Evolutionary conservation across 2,888 invertebrate species (phyloP), one percentile per base, ranked within the genome.

Genomic region (Ischnura elegans): DNA sequence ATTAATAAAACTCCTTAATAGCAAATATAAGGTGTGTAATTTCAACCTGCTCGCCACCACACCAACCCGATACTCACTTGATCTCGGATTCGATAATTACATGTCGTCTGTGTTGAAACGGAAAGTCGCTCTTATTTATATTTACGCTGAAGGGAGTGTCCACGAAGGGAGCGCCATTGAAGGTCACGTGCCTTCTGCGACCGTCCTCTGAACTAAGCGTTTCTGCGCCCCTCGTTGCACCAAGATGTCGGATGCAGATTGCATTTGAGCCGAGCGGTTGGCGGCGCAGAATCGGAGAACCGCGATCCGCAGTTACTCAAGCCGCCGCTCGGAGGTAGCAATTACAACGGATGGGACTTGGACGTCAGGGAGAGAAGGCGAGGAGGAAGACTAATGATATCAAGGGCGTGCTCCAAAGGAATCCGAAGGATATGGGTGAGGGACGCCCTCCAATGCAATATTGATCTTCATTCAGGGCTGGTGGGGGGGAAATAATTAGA

Each of bases 171-270:
- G 86, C 86, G 86, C 86, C 86, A 46, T n/a, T 3, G 86, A 86
- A 86, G 46, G 86, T 86, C 86, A 46, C 45, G 46, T 86, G 86
- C 6, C 46, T 10, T 10, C 46, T 1, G 46, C 86, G 86, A 46
- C 46, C 86, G 25, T 42, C 36, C 86, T 43, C 45, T 25, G 86
- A 25, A 86, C 46, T 86, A 86, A 10, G n/a, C 43, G n/a, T n/a
- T 43, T 25, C 86, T 76, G 10, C 61, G 2, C 51, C 51, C n/a
- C 43, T 25, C 2, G n/a, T 45, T 86, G 86, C 86, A 86, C 46
- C 86, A 25, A 46, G 86, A 86, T 86, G 86, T 86, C 86, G 86
- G 86, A 42, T 36, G 86, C 86, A 86, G 86, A 86, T 86, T 86
- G 45, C 86, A 19, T 46, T 45, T 46, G n/a, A 46, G 86, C 25